Evolutionary conservation across 2,113 vertebrate genomes (phyloP).

Genomic region (Burhinus bistriatus): DNA sequence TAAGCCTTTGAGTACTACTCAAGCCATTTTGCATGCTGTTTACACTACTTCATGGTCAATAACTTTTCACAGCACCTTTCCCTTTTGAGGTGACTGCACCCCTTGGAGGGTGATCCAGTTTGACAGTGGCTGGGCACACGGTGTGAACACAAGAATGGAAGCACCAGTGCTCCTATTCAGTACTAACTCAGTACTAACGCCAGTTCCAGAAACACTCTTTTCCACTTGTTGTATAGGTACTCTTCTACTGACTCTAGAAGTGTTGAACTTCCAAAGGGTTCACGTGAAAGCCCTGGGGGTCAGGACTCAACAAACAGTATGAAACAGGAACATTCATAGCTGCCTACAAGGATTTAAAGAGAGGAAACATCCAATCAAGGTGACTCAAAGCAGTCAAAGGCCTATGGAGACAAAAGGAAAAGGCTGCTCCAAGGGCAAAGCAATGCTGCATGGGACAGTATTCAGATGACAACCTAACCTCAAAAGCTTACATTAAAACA

Average conservation of each 20-base stretch:
- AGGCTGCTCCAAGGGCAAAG: not conserved
- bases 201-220: not conserved
- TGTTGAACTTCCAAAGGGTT: not conserved
- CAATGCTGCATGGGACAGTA: not conserved
- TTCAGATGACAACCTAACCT: not conserved
- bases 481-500: not conserved
- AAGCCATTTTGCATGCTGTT: not conserved
- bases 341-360: not conserved
- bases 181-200: not conserved
- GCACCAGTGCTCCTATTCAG: not conserved
- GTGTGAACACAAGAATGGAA: not conserved
- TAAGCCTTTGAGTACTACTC: not conserved
- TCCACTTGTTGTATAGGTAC: not conserved
- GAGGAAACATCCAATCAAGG: not conserved
- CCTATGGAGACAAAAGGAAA: not conserved
- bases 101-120: not conserved
- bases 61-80: not conserved
- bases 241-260: not conserved
- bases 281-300: not conserved
- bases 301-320: not conserved
- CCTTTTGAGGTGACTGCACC: not conserved
- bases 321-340: not conserved
- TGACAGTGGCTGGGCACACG: not conserved
- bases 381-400: not conserved
- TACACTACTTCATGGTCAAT: not conserved